These are phyloP conservation scores for Exocentrus adspersus DNA, from an alignment of 2,888 invertebrate species.

Conservation along the genomic window DNA sequence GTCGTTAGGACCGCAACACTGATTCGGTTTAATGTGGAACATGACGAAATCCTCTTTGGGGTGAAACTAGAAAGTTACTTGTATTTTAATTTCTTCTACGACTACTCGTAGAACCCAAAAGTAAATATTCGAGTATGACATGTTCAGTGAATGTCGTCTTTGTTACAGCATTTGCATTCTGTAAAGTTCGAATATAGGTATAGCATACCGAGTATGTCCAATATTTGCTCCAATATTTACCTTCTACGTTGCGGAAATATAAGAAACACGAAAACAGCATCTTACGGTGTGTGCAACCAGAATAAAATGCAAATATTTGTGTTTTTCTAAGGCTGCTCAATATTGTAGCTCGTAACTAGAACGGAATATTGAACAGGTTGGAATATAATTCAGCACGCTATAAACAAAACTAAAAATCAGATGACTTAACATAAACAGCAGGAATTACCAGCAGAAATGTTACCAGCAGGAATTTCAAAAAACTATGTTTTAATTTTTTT, in stretches of 20 bases:
- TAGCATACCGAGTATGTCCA: background rate
- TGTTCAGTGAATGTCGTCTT: no score
- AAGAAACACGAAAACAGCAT: background rate
- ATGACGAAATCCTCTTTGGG: background rate
- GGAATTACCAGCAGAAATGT: no score
- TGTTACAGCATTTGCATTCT: no score
- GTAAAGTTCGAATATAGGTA: no score
- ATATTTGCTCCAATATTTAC: background rate
- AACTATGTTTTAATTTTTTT: no score
- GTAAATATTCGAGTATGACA: no score
- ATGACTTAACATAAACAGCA: no score
- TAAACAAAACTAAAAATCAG: no score
- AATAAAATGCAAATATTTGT: background rate
- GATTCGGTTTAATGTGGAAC: conserved; percentile 15
- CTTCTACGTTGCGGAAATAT: background rate
- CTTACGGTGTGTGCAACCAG: background rate
- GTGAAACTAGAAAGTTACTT: background rate
- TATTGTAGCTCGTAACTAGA: background rate
- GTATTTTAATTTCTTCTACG: background rate
- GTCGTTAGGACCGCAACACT: background rate
- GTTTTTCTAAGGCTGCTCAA: background rate
- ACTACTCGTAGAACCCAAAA: no score
- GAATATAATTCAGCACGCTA: no score
- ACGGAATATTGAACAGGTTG: no score
- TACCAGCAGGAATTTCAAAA: no score